Conservation (phyloP, 2,113 vertebrate genomes). For the Psephotus haematonotus region DNA sequence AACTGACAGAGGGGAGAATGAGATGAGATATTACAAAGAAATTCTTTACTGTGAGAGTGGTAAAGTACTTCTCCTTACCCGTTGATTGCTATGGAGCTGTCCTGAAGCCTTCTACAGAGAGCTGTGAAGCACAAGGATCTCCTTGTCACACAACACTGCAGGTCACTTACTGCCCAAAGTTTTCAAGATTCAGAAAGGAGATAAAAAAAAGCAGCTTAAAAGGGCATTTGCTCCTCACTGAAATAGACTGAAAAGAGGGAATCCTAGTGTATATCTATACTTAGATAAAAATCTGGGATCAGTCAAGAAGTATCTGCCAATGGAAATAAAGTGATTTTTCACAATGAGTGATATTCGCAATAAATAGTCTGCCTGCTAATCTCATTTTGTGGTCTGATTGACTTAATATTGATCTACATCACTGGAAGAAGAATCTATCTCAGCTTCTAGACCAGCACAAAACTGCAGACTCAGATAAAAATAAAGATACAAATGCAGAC, state of each 20-base stretch:
- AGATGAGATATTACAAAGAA: background rate
- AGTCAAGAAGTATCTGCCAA: background rate
- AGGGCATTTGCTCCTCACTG: background rate
- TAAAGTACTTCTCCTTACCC: background rate
- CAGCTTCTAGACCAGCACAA: background rate
- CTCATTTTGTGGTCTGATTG: background rate
- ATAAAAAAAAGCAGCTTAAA: background rate
- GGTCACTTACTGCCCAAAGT: background rate
- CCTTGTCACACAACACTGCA: background rate
- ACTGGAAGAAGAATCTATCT: background rate
- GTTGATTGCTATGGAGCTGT: background rate
- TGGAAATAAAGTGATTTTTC: background rate
- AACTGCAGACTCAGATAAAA: background rate
- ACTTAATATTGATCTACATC: background rate
- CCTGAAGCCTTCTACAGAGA: background rate
- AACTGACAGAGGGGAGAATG: background rate
- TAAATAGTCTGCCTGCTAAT: background rate
- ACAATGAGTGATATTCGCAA: background rate
- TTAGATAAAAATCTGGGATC: background rate
- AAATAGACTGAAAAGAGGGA: background rate
- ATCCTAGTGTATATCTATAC: background rate
- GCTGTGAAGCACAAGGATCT: background rate
- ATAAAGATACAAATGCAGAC: background rate
- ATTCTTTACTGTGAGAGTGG: background rate
- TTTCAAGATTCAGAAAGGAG: background rate